Evolutionary conservation across 2,797 vertebrate genomes (phyloP), one percentile per base, ranked within the genome.

Genomic region (Acomys russatus): DNA sequence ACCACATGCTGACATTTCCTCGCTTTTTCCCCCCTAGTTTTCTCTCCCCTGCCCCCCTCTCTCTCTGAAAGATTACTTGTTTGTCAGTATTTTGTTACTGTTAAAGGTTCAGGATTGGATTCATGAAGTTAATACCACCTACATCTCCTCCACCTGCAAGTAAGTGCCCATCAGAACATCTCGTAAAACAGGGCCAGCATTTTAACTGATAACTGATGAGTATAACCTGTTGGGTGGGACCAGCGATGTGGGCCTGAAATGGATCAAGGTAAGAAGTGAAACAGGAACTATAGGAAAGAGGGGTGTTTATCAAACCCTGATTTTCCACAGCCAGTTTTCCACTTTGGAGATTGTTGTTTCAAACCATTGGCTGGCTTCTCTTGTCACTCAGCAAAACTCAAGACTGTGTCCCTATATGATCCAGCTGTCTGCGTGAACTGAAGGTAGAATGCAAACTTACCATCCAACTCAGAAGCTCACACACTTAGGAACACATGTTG

Each of bases 261-360:
- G 44, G 23, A 3, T 66, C n/a, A 18, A 15, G 74, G 51, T n/a
- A 66, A 77, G 44, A 63, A 18, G 28, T 6, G 10, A n/a, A 70
- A 33, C 15, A 64, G 44, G 51, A 59, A 9, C 28, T 83, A 14
- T 20, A 78, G 66, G 61, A 63, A 88, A 68, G 70, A 80, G 11
- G 74, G 18, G 64, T 78, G 73, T 90, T 87, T 64, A 91, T 90
- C 87, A 66, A 63, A 90, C 71, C 77, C 38, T 76, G 84, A 79
- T 95, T 96, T 84, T 64, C 91, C 85, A 76, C 77, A 79, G 92
- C 85, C 92, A 17, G 94, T 92, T 97, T 96, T 92, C 94, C 90
- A 96, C 90, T 95, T 94, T 38, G 70, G 88, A 66, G 66, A 96
- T 93, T 92, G 89, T 83, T 17, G 0, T 88, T 95, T 82, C 15